Evolutionary conservation across 2,888 invertebrate genomes (phyloP), one percentile per base, ranked within the genome.

Genomic region (Nomada hirtipes): DNA sequence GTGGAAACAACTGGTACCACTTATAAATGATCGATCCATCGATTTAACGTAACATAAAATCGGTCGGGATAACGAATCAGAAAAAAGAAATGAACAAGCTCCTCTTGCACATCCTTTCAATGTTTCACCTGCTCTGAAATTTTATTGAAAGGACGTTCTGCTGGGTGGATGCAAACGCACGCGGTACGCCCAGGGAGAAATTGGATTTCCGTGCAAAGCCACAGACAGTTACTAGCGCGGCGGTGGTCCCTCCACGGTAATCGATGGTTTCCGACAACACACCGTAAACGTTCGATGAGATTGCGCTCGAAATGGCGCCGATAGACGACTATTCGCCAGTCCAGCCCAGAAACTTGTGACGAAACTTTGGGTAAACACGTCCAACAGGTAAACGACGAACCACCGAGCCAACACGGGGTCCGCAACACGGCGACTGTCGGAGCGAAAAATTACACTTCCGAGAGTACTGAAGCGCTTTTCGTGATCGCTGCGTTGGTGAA

Each of bases 361-460:
- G 9, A 9, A 10, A 7, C 20, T 60, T 53, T 61, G 29, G 57
- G 44, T 42, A 65, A 77, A 72, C 65, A 26, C 68, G 82, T 80
- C 79, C 79, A 84, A 86, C 86, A 84, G 79, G 84, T 86, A 79
- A 82, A 68, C 61, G 75, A 23, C 42, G 20, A 57, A 44, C 20
- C 18, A 23, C 68, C 10, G 36, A 55, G 18, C 36, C 10, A 20
- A 11, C 13, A 11, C 10, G 26, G 36, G n/a, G 13, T 44, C 67
- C 65, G n/a, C 18, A n/a, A 53, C 13, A 29, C 4, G 1, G 13
- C 4, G 18, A 67, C n/a, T 53, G 11, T n/a, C 20, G 20, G 18
- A 65, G 13, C 15, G 50, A 15, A 60, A 65, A 53, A 59, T 52
- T 44, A 18, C 4, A 36, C 47, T 7, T n/a, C 18, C 2, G 44